Conservation (phyloP, 2,888 invertebrate genomes). For the Thera britannica region DNA sequence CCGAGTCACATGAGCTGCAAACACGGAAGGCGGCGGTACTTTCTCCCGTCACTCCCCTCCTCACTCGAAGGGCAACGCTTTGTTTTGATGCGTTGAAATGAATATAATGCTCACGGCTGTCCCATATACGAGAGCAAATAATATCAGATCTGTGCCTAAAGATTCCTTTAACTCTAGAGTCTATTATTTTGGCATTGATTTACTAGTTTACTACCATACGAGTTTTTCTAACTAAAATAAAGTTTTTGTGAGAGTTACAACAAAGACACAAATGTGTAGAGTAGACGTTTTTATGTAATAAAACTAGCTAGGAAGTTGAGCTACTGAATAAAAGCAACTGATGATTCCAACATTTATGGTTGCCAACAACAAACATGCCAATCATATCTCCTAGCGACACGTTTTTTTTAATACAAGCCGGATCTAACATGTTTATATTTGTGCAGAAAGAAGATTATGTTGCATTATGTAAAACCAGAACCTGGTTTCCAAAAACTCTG, state of each 20-base stretch:
- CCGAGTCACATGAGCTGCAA: slow-evolving; percentile 62
- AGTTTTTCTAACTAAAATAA: too few species aligned
- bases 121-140: too few species aligned
- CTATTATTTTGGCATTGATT: too few species aligned
- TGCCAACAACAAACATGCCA: slow-evolving; percentile 14
- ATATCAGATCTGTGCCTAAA: too few species aligned
- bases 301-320: slow-evolving; percentile 2
- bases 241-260: neutral
- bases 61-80: slow-evolving; percentile 10
- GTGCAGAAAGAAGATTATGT: slow-evolving; percentile 4
- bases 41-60: slow-evolving; percentile 22
- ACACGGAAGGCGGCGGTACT: slow-evolving; percentile 58
- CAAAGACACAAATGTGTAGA: neutral
- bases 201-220: too few species aligned
- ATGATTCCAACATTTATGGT: slow-evolving; percentile 14
- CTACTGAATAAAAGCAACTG: slow-evolving; percentile 10
- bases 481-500: neutral
- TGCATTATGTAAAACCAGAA: too few species aligned
- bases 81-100: slow-evolving; percentile 7
- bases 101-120: neutral
- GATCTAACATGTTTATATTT: slow-evolving; percentile 5
- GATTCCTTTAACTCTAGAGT: too few species aligned
- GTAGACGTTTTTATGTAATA: neutral
- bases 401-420: slow-evolving; percentile 20
- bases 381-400: slow-evolving; percentile 11